Percentiles rank a stretch among this genome's conserved stretches.
These are phyloP conservation scores for Heterodera schachtii DNA, from an alignment of 1,140 invertebrate species.

Conservation along the genomic window DNA sequence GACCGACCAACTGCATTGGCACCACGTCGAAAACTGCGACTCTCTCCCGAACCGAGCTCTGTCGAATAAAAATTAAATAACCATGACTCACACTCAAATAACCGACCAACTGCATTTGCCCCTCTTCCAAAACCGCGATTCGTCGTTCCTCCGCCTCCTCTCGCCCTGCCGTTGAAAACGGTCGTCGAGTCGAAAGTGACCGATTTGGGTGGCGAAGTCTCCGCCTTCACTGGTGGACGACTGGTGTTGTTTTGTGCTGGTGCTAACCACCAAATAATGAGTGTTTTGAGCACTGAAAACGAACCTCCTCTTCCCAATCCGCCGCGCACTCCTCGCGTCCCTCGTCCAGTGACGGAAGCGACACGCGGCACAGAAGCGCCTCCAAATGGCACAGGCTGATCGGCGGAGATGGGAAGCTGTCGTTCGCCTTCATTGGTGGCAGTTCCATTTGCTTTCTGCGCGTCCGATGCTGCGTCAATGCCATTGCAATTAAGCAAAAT, in stretches of 20 bases:
- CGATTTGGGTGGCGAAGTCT: not conserved
- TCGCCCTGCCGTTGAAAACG: not conserved
- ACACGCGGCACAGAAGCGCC: not conserved
- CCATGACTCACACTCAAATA: not conserved
- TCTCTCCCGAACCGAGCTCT: not conserved
- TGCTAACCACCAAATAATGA: too few species aligned
- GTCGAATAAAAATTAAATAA: not conserved
- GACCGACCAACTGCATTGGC: not conserved
- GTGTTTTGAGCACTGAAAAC: too few species aligned
- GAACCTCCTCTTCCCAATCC: too few species aligned
- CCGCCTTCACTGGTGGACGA: not conserved
- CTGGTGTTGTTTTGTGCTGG: not conserved
- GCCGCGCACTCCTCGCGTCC: too few species aligned
- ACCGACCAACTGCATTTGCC: not conserved
- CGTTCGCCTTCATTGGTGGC: not conserved
- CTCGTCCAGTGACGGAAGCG: not conserved
- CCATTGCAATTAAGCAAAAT: not conserved
- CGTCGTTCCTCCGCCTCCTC: not conserved
- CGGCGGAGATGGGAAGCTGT: not conserved
- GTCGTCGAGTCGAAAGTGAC: not conserved
- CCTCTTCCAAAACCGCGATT: too few species aligned
- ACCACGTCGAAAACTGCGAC: too few species aligned
- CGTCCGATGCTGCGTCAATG: not conserved
- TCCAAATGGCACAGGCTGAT: not conserved
- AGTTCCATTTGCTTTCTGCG: too few species aligned